Percentiles rank a stretch among this genome's conserved stretches.
phyloP scores from a whole-genome alignment of 2,797 vertebrate species.

The Xyrichtys novacula region DNA sequence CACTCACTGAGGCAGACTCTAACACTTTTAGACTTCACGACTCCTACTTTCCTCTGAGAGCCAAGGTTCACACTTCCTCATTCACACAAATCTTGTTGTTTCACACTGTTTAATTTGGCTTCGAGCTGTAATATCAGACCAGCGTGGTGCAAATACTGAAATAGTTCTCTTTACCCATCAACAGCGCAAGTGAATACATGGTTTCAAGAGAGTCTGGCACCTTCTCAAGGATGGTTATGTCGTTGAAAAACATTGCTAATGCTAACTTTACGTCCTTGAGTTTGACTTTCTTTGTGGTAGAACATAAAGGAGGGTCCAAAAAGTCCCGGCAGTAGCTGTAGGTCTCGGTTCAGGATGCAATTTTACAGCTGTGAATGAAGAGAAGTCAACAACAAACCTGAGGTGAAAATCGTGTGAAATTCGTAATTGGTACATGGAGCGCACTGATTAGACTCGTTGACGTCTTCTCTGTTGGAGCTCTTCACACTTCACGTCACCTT shows the following conservation, averaged over 20 bases:
- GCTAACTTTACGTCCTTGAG: too few species aligned
- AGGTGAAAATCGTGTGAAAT: neutral
- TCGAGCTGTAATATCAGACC: conserved; percentile 26
- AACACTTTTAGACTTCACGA: conserved; percentile 29
- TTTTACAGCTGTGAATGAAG: too few species aligned
- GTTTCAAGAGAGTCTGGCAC: neutral
- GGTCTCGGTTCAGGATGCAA: too few species aligned
- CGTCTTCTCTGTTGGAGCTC: too few species aligned
- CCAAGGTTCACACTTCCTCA: conserved; percentile 57
- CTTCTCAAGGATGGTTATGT: neutral
- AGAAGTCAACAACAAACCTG: too few species aligned
- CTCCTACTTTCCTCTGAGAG: conserved; percentile 28
- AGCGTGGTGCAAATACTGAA: conserved; percentile 23
- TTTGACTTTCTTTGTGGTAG: too few species aligned
- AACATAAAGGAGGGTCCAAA: too few species aligned
- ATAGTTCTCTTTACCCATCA: neutral
- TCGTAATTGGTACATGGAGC: too few species aligned
- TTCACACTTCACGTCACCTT: neutral
- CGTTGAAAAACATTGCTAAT: too few species aligned
- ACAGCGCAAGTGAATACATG: too few species aligned
- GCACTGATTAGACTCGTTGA: too few species aligned
- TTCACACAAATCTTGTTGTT: conserved; percentile 52
- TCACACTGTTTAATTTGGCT: conserved; percentile 71
- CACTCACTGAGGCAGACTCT: conserved; percentile 24
- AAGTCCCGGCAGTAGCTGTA: too few species aligned